A percentile compares a stretch with the other conserved stretches of the same genome.
phyloP scores from a whole-genome alignment of 2,797 vertebrate genomes.

The Pachyuromys duprasi region DNA sequence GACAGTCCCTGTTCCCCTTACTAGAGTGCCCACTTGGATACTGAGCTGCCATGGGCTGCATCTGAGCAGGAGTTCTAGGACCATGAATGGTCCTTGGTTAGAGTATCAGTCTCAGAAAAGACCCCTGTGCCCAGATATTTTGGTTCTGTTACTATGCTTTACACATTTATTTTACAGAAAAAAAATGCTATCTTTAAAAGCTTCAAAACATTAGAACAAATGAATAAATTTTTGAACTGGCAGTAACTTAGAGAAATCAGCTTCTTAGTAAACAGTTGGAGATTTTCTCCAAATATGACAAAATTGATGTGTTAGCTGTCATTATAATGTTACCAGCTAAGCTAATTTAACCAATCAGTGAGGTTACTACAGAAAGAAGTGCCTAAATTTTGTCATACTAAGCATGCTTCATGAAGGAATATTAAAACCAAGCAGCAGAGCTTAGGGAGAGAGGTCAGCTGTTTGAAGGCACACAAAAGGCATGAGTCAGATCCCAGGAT shows the following conservation, averaged over 20 bases:
- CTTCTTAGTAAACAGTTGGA: constrained; percentile 1
- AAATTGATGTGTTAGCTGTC: background rate
- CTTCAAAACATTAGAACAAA: background rate
- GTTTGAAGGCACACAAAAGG: background rate
- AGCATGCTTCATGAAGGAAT: background rate
- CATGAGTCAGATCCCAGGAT: background rate
- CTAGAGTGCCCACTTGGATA: no score
- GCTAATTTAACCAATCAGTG: background rate
- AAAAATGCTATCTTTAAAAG: background rate
- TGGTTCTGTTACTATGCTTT: no score
- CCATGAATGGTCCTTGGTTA: no score
- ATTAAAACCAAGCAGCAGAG: background rate
- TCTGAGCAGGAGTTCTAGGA: no score
- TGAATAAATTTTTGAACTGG: constrained; percentile 4
- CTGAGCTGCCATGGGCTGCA: no score
- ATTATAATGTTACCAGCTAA: background rate
- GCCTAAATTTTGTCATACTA: background rate
- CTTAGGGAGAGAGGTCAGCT: background rate
- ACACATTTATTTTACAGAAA: background rate
- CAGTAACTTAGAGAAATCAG: background rate
- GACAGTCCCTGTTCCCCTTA: no score
- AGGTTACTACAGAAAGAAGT: background rate
- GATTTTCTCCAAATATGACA: background rate
- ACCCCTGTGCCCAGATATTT: no score
- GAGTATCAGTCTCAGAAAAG: no score